phyloP scores from a whole-genome alignment of 1,140 invertebrate genomes.

The Zaprionus africanus region DNA sequence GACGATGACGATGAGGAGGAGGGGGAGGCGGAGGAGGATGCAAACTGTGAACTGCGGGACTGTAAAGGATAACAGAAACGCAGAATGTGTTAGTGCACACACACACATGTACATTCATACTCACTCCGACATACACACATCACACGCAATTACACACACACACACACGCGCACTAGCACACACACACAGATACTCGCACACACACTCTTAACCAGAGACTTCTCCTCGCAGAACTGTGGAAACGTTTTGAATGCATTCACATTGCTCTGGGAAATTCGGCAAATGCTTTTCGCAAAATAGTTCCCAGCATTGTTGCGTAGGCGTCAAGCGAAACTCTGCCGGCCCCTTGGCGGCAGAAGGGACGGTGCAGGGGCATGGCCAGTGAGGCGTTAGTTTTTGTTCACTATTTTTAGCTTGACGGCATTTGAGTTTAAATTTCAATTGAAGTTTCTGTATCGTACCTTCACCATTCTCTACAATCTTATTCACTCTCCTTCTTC shows the following conservation, averaged over 20 bases:
- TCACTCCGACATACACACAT: background rate
- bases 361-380: background rate
- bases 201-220: background rate
- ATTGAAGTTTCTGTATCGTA: slow-evolving; percentile 38
- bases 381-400: background rate
- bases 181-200: background rate
- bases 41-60: slow-evolving; percentile 23
- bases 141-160: slow-evolving; percentile 2
- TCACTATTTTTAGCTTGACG: slow-evolving; percentile 19
- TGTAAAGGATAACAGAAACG: slow-evolving; percentile 31
- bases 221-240: background rate
- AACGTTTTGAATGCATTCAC: slow-evolving; percentile 49
- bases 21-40: background rate
- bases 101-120: background rate
- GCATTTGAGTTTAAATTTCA: slow-evolving; percentile 60
- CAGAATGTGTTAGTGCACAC: slow-evolving; percentile 3
- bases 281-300: slow-evolving; percentile 28
- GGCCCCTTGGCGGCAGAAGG: no score
- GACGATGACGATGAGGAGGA: slow-evolving; percentile 13
- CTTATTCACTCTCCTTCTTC: background rate
- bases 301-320: slow-evolving; percentile 43
- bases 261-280: slow-evolving; percentile 25
- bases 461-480: slow-evolving; percentile 11
- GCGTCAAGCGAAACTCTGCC: background rate
- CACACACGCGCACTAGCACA: background rate